phyloP scores from a whole-genome alignment of 2,888 invertebrate species.

The Cataglyphis rosenhaueri region DNA sequence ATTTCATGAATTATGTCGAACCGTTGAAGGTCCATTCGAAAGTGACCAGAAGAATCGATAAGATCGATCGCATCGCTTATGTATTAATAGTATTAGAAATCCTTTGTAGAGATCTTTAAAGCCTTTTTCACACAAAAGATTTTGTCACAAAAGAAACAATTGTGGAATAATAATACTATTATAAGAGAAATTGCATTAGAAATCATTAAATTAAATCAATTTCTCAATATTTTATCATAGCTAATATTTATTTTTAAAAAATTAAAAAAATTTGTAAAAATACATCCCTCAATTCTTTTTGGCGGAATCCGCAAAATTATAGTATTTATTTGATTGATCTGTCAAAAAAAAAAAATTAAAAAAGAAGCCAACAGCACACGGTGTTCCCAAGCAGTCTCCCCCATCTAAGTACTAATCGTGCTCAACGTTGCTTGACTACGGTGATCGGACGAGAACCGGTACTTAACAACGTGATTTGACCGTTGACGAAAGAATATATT shows the following conservation, averaged over 20 bases:
- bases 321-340: not conserved
- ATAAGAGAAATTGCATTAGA: too few species aligned
- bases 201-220: not conserved
- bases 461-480: too few species aligned
- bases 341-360: not conserved
- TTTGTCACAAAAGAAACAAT: not conserved
- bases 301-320: not conserved
- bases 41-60: not conserved
- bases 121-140: not conserved
- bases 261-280: not conserved
- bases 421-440: too few species aligned
- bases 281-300: not conserved
- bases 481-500: too few species aligned
- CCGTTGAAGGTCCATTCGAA: not conserved
- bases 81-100: not conserved
- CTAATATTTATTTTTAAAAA: not conserved
- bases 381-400: not conserved
- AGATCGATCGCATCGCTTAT: slow-evolving; percentile 34
- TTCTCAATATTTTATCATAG: not conserved
- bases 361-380: not conserved
- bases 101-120: not conserved
- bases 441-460: too few species aligned
- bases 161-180: not conserved
- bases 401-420: too few species aligned
- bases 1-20: slow-evolving; percentile 45